Conservation (phyloP, 1,140 invertebrate species). For the Tetragnatha versicolor region DNA sequence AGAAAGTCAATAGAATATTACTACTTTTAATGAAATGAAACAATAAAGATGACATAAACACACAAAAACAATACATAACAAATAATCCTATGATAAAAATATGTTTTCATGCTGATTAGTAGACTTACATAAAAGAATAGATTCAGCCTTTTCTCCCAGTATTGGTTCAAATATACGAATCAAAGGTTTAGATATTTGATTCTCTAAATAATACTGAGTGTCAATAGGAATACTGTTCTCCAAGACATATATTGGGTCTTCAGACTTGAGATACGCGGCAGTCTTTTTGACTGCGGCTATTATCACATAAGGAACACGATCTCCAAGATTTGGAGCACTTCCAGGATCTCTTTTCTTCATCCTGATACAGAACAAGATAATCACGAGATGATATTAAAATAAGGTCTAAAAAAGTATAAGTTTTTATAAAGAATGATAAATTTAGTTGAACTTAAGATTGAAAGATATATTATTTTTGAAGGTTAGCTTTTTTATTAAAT, state of each 20-base stretch:
- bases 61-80: too few species aligned
- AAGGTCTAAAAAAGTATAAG: too few species aligned
- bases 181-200: constrained; percentile 97
- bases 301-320: constrained; percentile 98
- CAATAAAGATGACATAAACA: too few species aligned
- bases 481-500: too few species aligned
- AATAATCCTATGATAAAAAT: too few species aligned
- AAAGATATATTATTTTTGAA: background rate
- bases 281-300: constrained; percentile 90
- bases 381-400: background rate
- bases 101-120: background rate
- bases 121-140: constrained; percentile 75
- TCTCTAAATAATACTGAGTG: constrained; percentile 96
- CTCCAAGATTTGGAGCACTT: constrained; percentile 97
- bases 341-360: constrained; percentile 98
- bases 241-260: constrained; percentile 97
- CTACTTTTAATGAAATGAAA: too few species aligned
- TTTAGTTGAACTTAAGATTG: too few species aligned
- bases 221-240: constrained; percentile 99
- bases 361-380: constrained; percentile 66
- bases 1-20: too few species aligned
- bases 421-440: too few species aligned
- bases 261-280: constrained; percentile 84
- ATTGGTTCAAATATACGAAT: constrained; percentile 98
- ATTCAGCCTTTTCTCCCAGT: constrained; percentile 94